phyloP scores from a whole-genome alignment of 1,140 invertebrate genomes.

The Leptonema lineaticorne region DNA sequence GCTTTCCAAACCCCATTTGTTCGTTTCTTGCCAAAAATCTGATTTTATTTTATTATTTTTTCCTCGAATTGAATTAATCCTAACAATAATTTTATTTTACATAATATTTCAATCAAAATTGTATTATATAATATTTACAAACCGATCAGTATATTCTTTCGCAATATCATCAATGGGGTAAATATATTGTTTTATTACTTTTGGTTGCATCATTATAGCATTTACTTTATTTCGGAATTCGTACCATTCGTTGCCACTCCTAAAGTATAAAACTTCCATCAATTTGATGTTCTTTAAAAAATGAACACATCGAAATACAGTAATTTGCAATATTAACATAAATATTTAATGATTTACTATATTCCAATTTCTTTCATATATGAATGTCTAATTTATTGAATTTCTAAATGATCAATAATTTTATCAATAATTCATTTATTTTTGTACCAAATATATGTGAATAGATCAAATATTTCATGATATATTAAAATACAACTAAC shows the following conservation, averaged over 20 bases:
- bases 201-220: slow-evolving; percentile 26
- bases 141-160: background rate
- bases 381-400: too few species aligned
- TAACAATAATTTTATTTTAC: too few species aligned
- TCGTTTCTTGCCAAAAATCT: slow-evolving; percentile 63
- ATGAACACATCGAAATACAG: too few species aligned
- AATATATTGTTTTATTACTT: slow-evolving; percentile 24
- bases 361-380: too few species aligned
- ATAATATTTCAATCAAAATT: too few species aligned
- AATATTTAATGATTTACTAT: too few species aligned
- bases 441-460: too few species aligned
- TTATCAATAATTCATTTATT: too few species aligned
- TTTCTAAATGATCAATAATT: too few species aligned
- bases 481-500: background rate
- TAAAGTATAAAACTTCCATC: background rate
- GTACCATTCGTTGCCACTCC: slow-evolving; percentile 28
- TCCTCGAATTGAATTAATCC: slow-evolving; percentile 57
- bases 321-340: too few species aligned
- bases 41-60: slow-evolving; percentile 56
- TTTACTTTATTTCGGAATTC: slow-evolving; percentile 27
- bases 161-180: slow-evolving; percentile 15
- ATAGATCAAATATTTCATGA: background rate
- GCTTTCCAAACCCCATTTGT: slow-evolving; percentile 70
- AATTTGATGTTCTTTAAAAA: too few species aligned
- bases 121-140: too few species aligned